A percentile compares a stretch with the other conserved stretches of the same genome.
Evolutionary conservation across 2,113 vertebrate species (phyloP).

Genomic region (Aegypius monachus): DNA sequence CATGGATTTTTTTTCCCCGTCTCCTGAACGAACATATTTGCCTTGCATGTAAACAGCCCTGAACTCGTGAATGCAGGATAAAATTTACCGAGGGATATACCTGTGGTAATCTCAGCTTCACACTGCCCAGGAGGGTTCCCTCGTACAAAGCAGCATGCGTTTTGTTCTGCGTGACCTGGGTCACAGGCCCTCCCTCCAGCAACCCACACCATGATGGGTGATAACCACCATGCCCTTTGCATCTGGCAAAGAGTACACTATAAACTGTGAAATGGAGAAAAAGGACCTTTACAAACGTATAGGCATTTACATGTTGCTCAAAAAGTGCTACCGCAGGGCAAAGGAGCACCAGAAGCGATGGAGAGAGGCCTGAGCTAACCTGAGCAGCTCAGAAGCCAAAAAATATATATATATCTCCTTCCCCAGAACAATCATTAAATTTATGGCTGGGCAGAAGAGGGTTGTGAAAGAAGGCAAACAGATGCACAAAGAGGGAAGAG

Average conservation of each 20-base stretch:
- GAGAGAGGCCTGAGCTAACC: not conserved
- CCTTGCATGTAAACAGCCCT: not conserved
- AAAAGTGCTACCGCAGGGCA: not conserved
- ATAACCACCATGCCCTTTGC: not conserved
- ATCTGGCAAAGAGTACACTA: not conserved
- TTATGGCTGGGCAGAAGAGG: not conserved
- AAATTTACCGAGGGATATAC: not conserved
- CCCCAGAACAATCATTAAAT: not conserved
- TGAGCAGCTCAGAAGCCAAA: not conserved
- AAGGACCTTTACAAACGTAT: not conserved
- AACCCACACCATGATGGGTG: not conserved
- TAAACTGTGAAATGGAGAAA: not conserved
- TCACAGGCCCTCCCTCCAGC: not conserved
- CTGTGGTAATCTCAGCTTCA: not conserved
- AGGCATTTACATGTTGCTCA: not conserved
- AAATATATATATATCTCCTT: not conserved
- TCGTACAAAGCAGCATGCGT: accelerated
- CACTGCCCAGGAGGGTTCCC: not conserved
- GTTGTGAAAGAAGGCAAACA: not conserved
- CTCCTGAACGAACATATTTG: not conserved
- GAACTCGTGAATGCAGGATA: not conserved
- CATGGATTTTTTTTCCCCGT: not conserved
- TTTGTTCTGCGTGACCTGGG: accelerated
- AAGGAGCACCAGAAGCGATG: not conserved
- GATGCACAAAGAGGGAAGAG: not conserved